Evolutionary conservation across 2,113 vertebrate genomes (phyloP), one percentile per base, ranked within the genome.

Genomic region (Proteles cristata): DNA sequence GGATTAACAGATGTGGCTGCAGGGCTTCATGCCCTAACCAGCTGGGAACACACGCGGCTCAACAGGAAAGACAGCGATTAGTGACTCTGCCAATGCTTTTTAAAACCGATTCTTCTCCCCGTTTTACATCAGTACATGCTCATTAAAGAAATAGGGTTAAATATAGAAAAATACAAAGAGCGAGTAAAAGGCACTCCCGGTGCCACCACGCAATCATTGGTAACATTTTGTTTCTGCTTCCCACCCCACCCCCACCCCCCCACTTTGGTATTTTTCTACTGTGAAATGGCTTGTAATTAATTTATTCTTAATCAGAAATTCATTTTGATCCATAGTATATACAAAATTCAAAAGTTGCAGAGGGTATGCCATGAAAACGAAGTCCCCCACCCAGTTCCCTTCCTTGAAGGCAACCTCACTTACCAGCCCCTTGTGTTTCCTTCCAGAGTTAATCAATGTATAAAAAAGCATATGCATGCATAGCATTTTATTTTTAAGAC

Each of bases 231-330:
- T 91, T 94, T 96, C 55, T 93, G 74, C 16, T 16, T 68, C 68
- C 65, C 73, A 66, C 77, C n/a, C 3, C 73, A 66, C 77, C n/a
- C 3, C 33, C 5, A 31, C 50, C 39, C 39, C 39, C 33, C 5
- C n/a, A 35, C 90, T 95, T 88, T 63, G 92, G 82, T 97, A 53
- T 91, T 93, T 95, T 93, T 66, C 80, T 35, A 33, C 96, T 77
- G 65, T 69, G 79, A 96, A 87, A 87, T 79, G 77, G 86, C 95
- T 96, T 96, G 96, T 92, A 96, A 96, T 95, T 95, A 90, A 94
- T 98, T 87, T 96, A 55, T 96, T 92, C 96, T 86, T 96, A 53
- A 96, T 97, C 89, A 95, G 63, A 97, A 98, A 92, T 96, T 96
- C 79, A 95, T 90, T 90, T 39, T 73, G 96, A 90, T 96, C 66